These are phyloP conservation scores for Herminia tarsipennalis DNA, from an alignment of 2,888 invertebrate species.

Conservation along the genomic window DNA sequence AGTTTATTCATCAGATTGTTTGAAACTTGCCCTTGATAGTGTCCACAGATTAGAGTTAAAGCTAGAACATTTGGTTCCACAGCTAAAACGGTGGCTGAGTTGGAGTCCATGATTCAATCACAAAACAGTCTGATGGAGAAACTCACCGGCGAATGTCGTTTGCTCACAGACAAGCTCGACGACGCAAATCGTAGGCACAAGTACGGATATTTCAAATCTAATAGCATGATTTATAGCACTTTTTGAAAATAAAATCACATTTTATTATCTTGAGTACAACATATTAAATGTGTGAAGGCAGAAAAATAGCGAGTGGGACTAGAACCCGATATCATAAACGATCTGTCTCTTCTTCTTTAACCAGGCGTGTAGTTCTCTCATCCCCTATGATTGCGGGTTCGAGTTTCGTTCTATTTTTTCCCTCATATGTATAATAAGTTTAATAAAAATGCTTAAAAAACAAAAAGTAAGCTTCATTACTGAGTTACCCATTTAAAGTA, in stretches of 20 bases:
- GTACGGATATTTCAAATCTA: conserved; percentile 86
- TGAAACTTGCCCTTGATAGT: conserved; percentile 38
- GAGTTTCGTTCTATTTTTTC: too few species aligned
- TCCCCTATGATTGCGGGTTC: too few species aligned
- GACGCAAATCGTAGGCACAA: conserved; percentile 95
- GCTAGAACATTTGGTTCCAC: conserved; percentile 82
- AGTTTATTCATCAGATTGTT: conserved; percentile 90
- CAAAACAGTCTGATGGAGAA: conserved; percentile 97
- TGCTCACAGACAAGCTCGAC: conserved; percentile 95
- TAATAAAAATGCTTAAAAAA: too few species aligned
- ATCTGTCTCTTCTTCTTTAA: too few species aligned
- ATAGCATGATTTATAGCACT: conserved; percentile 64
- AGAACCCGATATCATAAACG: too few species aligned
- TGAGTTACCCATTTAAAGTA: conserved; percentile 72
- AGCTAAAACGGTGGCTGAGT: conserved; percentile 95
- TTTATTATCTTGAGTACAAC: too few species aligned
- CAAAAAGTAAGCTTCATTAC: too few species aligned
- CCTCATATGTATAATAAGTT: too few species aligned
- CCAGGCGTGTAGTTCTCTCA: too few species aligned
- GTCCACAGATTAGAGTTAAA: conserved; percentile 44
- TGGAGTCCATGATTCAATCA: conserved; percentile 95
- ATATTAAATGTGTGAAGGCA: too few species aligned
- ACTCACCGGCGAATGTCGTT: conserved; percentile 95
- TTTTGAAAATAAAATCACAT: conserved; percentile 34
- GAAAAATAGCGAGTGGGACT: too few species aligned